Evolutionary conservation across 2,888 invertebrate genomes (phyloP).

Genomic region (Macropis europaea): DNA sequence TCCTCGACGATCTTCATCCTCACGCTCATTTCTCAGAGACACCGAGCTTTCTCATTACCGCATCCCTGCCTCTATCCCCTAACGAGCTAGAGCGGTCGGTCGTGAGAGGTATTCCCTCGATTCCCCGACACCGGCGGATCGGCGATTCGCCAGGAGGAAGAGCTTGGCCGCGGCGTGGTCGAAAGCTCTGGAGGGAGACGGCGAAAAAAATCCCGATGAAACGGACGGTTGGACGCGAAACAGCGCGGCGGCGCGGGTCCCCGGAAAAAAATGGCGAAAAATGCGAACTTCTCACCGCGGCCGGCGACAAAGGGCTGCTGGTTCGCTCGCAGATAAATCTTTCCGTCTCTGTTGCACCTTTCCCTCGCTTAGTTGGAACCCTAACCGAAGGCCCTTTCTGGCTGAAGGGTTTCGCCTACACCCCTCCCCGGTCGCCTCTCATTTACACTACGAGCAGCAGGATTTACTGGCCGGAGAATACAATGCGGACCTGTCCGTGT

Average conservation of each 20-base stretch:
- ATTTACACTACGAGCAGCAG: slow-evolving; percentile 77
- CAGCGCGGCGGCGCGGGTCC: slow-evolving; percentile 19
- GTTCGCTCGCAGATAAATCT: slow-evolving; percentile 70
- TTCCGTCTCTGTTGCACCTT: slow-evolving; percentile 56
- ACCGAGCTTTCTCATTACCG: too few species aligned
- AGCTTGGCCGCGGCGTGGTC: too few species aligned
- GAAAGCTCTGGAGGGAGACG: slow-evolving; percentile 10
- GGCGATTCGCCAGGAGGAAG: too few species aligned
- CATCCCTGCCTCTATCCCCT: too few species aligned
- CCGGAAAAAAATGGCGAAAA: slow-evolving; percentile 76
- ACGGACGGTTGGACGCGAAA: slow-evolving; percentile 9
- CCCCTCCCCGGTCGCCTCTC: slow-evolving; percentile 66
- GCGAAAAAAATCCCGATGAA: slow-evolving; percentile 27
- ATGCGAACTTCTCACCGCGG: slow-evolving; percentile 78
- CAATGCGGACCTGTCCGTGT: slow-evolving; percentile 79
- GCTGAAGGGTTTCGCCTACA: slow-evolving; percentile 32
- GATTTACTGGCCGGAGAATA: slow-evolving; percentile 79
- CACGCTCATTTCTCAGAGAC: too few species aligned
- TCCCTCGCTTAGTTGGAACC: slow-evolving; percentile 31
- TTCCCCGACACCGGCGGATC: too few species aligned
- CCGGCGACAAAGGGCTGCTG: slow-evolving; percentile 75
- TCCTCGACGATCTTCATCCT: too few species aligned
- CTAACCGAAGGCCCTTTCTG: slow-evolving; percentile 50
- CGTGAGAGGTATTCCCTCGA: too few species aligned
- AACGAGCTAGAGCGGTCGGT: too few species aligned